Conservation (phyloP, 2,113 vertebrate genomes). For the Tetrax tetrax region DNA sequence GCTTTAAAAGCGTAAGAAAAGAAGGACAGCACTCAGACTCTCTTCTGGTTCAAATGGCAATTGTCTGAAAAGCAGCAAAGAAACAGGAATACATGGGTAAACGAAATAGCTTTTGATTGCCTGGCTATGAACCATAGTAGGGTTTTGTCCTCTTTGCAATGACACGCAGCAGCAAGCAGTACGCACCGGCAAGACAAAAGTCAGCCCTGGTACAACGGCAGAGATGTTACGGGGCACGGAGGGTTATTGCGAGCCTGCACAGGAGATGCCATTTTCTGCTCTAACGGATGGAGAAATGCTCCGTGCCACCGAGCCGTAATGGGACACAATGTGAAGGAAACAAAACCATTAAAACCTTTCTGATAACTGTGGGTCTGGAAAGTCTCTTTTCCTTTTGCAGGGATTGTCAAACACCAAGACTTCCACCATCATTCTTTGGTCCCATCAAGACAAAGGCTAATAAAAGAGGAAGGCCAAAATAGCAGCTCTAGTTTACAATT, state of each 20-base stretch:
- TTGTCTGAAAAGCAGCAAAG: slow-evolving; percentile 35
- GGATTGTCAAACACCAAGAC: not conserved
- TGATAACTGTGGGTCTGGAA: not conserved
- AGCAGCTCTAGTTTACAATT: not conserved
- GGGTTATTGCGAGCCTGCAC: not conserved
- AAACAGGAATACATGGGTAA: slow-evolving; percentile 24
- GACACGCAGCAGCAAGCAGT: not conserved
- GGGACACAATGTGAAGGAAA: not conserved
- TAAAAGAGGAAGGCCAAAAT: not conserved
- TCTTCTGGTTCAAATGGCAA: slow-evolving; percentile 50
- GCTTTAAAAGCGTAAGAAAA: slow-evolving; percentile 36
- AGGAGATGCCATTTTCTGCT: not conserved
- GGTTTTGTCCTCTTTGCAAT: not conserved
- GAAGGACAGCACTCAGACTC: slow-evolving; percentile 2
- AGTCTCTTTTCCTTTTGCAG: not conserved
- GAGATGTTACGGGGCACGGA: not conserved
- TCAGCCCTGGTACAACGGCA: not conserved
- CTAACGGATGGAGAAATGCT: not conserved
- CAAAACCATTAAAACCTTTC: not conserved
- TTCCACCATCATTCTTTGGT: not conserved
- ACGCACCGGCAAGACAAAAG: not conserved
- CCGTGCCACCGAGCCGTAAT: not conserved
- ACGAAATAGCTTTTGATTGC: slow-evolving; percentile 49
- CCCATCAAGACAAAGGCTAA: not conserved
- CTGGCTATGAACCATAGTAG: not conserved